Evolutionary conservation across 2,797 vertebrate species (phyloP), one percentile per base, ranked within the genome.

Genomic region (Leptodactylus fallax): DNA sequence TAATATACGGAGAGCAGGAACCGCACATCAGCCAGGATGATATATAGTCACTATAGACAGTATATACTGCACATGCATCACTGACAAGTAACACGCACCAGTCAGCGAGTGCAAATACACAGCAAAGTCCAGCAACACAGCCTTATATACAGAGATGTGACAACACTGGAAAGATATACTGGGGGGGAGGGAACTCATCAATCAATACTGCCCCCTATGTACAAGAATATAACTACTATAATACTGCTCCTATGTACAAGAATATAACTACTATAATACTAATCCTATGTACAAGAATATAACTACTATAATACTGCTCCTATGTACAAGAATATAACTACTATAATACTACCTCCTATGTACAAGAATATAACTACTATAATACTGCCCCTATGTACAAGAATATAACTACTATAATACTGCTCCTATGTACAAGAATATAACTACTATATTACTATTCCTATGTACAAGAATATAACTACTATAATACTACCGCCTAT

Each of bases 341-440:
- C 65, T 67, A 69, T 36, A 69, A 69, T 69, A 69, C 65, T 69
- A 12, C 65, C 5, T n/a, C 65, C 65, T 27, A 69, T 69, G 6
- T 69, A 67, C 23, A 67, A 27, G 65, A 67, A 27, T 25, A 67
- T 67, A 67, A 67, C 63, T 67, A 27, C 63, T 67, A 67, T 25
- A 67, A 67, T 67, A 67, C 63, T 27, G 23, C 63, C 51, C 23
- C 63, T 67, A 27, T 67, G 3, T 67, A 67, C 23, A 67, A n/a
- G n/a, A n/a, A 67, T 67, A 27, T 67, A 67, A 67, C 63, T 27
- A 27, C 63, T 67, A 67, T 67, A 67, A 67, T 67, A 67, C 63
- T 67, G 23, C 63, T 0, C 63, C 63, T 67, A 67, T 67, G 12
- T 67, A 67, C 63, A 67, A 27, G 63, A 67, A 67, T 67, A 67